A percentile compares a stretch with the other conserved stretches of the same genome.
Evolutionary conservation across 2,113 vertebrate species (phyloP).

Genomic region (Lampris megalopsis): DNA sequence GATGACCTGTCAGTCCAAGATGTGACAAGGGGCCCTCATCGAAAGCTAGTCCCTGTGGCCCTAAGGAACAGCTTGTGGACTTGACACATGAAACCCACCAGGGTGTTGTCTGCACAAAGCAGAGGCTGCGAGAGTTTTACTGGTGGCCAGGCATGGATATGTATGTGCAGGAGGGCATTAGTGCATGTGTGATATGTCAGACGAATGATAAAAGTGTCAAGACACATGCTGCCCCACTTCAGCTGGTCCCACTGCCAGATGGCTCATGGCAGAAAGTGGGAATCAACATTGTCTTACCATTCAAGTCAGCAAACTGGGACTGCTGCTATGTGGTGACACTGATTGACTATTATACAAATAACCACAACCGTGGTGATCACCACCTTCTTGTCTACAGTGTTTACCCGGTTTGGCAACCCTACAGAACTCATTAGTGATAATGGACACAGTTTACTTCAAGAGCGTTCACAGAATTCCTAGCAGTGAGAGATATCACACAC

Average conservation of each 20-base stretch:
- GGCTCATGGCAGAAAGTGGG: conserved; percentile 19
- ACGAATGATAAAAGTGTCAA: conserved; percentile 4
- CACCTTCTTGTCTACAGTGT: conserved; percentile 1
- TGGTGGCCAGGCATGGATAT: conserved; percentile 11
- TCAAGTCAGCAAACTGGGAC: conserved; percentile 11
- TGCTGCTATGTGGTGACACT: conserved; percentile 19
- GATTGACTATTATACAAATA: conserved; percentile 10
- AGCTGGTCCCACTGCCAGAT: conserved; percentile 11
- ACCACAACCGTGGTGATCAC: not conserved
- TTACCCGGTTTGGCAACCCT: conserved; percentile 1
- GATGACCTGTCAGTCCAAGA: conserved; percentile 3
- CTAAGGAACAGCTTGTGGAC: not conserved
- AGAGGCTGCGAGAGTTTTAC: conserved; percentile 1
- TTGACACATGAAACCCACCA: conserved; percentile 18
- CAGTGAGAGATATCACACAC: not conserved
- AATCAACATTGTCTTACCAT: conserved; percentile 10
- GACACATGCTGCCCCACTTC: not conserved
- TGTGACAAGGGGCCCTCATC: not conserved
- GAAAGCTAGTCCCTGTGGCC: not conserved
- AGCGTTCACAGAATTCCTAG: not conserved
- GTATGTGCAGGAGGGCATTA: not conserved
- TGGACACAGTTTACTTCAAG: conserved; percentile 12
- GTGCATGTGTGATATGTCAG: conserved; percentile 1
- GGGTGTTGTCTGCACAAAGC: conserved; percentile 19
- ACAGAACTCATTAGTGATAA: not conserved